Percentiles rank a stretch among this genome's conserved stretches.
Evolutionary conservation across 2,113 vertebrate genomes (phyloP).

Genomic region (Myrmecobius fasciatus): DNA sequence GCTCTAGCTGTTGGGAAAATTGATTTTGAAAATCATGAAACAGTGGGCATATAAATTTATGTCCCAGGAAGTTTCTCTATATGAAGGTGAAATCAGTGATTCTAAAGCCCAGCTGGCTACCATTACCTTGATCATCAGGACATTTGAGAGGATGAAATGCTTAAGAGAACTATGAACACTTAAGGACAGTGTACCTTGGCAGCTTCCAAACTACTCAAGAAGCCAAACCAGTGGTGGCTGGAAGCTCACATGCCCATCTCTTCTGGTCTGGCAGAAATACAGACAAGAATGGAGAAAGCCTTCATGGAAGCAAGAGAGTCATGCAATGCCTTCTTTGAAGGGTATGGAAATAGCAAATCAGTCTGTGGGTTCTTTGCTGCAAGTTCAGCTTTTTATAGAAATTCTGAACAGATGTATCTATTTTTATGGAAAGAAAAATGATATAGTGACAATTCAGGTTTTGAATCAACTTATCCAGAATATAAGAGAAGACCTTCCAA

Average conservation of each 20-base stretch:
- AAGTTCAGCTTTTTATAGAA: slow-evolving; percentile 98
- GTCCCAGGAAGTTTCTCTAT: slow-evolving; percentile 99
- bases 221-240: slow-evolving; percentile 96
- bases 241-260: slow-evolving; percentile 96
- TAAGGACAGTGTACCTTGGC: slow-evolving; percentile 97
- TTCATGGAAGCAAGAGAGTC: slow-evolving; percentile 96
- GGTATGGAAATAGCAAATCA: slow-evolving; percentile 99
- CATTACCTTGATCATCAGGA: slow-evolving; percentile 98
- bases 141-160: slow-evolving; percentile 95
- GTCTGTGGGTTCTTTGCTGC: slow-evolving; percentile 98
- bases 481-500: slow-evolving; percentile 97
- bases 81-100: slow-evolving; percentile 99
- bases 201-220: slow-evolving; percentile 98
- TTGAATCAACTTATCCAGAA: slow-evolving; percentile 99
- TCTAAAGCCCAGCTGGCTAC: slow-evolving; percentile 99
- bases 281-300: slow-evolving; percentile 96
- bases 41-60: slow-evolving; percentile 98
- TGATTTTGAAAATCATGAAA: slow-evolving; percentile 98
- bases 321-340: slow-evolving; percentile 94
- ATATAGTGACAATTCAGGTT: slow-evolving; percentile 97
- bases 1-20: slow-evolving; percentile 97
- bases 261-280: slow-evolving; percentile 98
- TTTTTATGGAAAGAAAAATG: slow-evolving; percentile 99
- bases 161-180: slow-evolving; percentile 98
- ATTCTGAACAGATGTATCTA: slow-evolving; percentile 99